Percentiles rank a stretch among this genome's conserved stretches.
These are phyloP conservation scores for Anabas testudineus DNA, from an alignment of 2,797 vertebrate species.

Conservation along the genomic window DNA sequence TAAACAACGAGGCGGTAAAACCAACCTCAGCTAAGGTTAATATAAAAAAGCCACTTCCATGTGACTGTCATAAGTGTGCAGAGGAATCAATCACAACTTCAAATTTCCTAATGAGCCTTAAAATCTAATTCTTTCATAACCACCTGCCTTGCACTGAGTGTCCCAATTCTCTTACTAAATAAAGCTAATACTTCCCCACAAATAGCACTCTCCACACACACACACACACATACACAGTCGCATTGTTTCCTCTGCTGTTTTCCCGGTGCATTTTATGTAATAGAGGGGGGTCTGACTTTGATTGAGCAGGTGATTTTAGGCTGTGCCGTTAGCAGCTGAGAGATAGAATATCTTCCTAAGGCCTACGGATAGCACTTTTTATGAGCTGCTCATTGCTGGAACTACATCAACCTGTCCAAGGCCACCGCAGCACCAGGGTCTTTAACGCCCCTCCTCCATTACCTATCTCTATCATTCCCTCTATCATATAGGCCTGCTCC, in stretches of 20 bases:
- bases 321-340: conserved; percentile 80
- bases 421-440: conserved; percentile 72
- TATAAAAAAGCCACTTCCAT: conserved; percentile 2
- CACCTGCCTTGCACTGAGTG: conserved; percentile 47
- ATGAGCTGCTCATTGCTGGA: conserved; percentile 88
- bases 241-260: conserved; percentile 74
- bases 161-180: conserved; percentile 64
- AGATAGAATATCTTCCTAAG: conserved; percentile 88
- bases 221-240: conserved; percentile 33
- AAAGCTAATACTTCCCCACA: conserved; percentile 62
- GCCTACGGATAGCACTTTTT: conserved; percentile 87
- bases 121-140: conserved; percentile 12
- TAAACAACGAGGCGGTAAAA: not conserved
- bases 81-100: conserved; percentile 4
- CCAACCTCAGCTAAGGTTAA: not conserved
- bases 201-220: conserved; percentile 39
- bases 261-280: conserved; percentile 76
- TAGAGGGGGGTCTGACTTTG: conserved; percentile 82
- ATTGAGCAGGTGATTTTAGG: conserved; percentile 88
- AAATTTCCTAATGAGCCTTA: conserved; percentile 13
- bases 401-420: conserved; percentile 88
- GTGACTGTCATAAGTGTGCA: conserved; percentile 13
- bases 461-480: conserved; percentile 71
- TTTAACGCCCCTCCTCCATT: conserved; percentile 76
- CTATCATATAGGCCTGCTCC: conserved; percentile 50